A percentile compares a stretch with the other conserved stretches of the same genome.
Evolutionary conservation across 2,797 vertebrate species (phyloP).

Genomic region (Amphiprion clarkii): DNA sequence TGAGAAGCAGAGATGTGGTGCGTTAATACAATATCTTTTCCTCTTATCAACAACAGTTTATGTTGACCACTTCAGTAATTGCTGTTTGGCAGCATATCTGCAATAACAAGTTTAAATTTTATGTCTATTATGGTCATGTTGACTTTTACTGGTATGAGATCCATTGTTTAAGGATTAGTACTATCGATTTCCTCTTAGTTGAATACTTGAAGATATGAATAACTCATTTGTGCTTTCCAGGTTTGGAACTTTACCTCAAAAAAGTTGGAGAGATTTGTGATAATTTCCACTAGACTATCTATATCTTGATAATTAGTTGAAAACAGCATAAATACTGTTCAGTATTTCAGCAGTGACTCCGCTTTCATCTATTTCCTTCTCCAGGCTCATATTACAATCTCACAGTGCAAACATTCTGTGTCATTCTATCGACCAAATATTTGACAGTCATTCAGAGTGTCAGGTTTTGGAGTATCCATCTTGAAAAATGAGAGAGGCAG

Average conservation of each 20-base stretch:
- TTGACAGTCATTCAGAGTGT: background rate
- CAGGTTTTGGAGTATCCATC: background rate
- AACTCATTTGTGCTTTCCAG: background rate
- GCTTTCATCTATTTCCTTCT: background rate
- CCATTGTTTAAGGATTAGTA: too few species aligned
- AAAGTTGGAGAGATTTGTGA: background rate
- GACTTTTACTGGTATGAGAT: background rate
- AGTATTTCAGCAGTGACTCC: background rate
- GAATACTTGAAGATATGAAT: background rate
- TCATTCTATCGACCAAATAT: background rate
- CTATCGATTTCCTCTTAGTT: background rate
- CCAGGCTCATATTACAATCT: background rate
- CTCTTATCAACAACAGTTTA: slow-evolving; percentile 22
- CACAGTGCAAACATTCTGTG: background rate
- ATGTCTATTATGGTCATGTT: background rate
- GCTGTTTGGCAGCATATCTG: slow-evolving; percentile 39
- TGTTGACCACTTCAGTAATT: slow-evolving; percentile 30
- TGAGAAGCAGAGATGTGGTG: slow-evolving; percentile 51
- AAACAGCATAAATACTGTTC: background rate
- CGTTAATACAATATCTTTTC: slow-evolving; percentile 33
- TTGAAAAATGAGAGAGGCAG: background rate
- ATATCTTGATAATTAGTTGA: background rate
- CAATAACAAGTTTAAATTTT: too few species aligned
- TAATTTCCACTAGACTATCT: background rate
- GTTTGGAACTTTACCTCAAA: background rate